Percentiles rank a stretch among this genome's conserved stretches.
phyloP scores from a whole-genome alignment of 2,113 vertebrate genomes.

The Prochilodus magdalenae region DNA sequence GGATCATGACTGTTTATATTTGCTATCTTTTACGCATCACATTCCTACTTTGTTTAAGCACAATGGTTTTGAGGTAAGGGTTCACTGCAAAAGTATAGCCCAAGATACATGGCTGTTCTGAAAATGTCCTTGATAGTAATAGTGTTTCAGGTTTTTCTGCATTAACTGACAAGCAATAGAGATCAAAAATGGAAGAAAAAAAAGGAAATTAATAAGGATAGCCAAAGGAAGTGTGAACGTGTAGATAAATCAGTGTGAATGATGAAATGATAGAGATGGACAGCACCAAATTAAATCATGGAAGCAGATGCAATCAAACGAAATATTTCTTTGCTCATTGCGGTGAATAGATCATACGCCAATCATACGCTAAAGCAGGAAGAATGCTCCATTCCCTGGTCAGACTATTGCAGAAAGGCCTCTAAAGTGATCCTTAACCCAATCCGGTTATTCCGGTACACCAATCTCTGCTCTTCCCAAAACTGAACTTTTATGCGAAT shows the following conservation, averaged over 20 bases:
- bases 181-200: not conserved
- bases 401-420: not conserved
- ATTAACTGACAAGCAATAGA: not conserved
- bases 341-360: not conserved
- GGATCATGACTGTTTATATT: not conserved
- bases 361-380: constrained; percentile 13
- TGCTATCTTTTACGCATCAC: not conserved
- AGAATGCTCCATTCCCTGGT: not conserved
- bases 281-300: constrained; percentile 19
- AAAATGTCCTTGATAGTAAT: not conserved
- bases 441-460: too few species aligned
- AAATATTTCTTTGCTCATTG: constrained; percentile 16
- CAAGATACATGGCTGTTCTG: not conserved
- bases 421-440: too few species aligned
- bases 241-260: constrained; percentile 30
- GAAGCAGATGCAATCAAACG: constrained; percentile 17
- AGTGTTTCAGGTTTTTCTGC: not conserved
- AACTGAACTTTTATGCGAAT: too few species aligned
- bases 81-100: not conserved
- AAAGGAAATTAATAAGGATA: not conserved
- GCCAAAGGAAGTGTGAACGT: constrained; percentile 14
- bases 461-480: too few species aligned
- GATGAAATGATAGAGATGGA: constrained; percentile 33
- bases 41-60: not conserved
- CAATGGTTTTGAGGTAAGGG: not conserved